A percentile compares a stretch with the other conserved stretches of the same genome.
phyloP scores from a whole-genome alignment of 1,140 invertebrate species.

The Aphis gossypii region DNA sequence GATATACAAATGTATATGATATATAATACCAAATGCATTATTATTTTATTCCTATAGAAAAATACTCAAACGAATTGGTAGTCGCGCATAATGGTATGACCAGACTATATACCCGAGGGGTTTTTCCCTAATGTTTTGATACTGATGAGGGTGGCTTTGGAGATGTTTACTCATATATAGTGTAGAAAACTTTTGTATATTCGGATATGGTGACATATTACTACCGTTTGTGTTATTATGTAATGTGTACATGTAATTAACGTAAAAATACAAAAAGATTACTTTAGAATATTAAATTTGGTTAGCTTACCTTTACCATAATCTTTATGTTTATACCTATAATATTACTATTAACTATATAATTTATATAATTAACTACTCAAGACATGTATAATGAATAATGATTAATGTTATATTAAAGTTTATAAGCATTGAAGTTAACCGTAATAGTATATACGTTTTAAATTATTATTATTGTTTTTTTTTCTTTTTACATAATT shows the following conservation, averaged over 20 bases:
- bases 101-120: background rate
- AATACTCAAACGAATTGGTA: constrained; percentile 35
- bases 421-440: background rate
- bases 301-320: background rate
- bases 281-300: background rate
- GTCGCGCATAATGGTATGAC: background rate
- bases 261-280: background rate
- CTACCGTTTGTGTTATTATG: background rate
- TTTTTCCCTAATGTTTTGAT: background rate
- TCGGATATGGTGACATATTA: background rate
- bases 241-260: background rate
- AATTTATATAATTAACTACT: background rate
- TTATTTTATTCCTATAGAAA: background rate
- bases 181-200: background rate
- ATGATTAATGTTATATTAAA: background rate
- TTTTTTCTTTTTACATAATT: too few species aligned
- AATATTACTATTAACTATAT: background rate
- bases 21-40: background rate
- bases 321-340: background rate
- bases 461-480: background rate
- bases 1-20: background rate
- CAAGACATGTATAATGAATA: background rate
- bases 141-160: background rate
- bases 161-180: background rate
- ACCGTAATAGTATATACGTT: background rate